Base-by-base conservation (phyloP, 2,888 invertebrate species). In the Halocaridina rubra region DNA sequence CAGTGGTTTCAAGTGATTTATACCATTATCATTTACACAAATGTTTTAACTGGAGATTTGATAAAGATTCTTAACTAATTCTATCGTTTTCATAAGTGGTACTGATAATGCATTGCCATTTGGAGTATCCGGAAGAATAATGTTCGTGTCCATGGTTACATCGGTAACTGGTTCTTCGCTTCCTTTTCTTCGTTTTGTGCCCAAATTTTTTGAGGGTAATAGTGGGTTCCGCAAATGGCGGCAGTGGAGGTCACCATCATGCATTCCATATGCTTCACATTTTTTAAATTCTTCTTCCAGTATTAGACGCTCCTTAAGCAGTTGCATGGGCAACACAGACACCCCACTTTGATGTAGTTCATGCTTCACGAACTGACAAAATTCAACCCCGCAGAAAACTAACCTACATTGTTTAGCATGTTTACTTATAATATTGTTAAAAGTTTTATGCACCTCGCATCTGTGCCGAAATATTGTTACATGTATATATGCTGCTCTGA, bases 321-420 rank as follows among this genome's bases (percentile, higher is more conserved):
- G 22, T 27, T 72, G 72, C 22, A 39, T 72, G 19, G 39, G 24
- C 39, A 72, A 33, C 16, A 72, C 46, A 13, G 72, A 72, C 5
- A 72, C 19, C 5, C 71, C 71, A n/a, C 22, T 33, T 22, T 33
- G 33, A 19, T 72, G 46, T n/a, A 72, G 46, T n/a, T 72, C 72
- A 39, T 72, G 72, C 72, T 72, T 72, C 33, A 39, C 10, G 16
- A 46, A 72, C 5, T 72, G 72, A 33, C 72, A 72, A 24, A 72
- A 72, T 22, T 24, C n/a, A 39, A 72, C 7, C 27, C 27, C 33
- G 24, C 72, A 72, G 0, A 16, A 24, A 16, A 46, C 33, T 33
- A 8, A 39, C 22, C 16, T 1, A 22, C 72, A 72, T 2, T 5
- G 13, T 22, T 13, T 22, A 46, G 72, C 33, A 46, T 72, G 72